phyloP scores from a whole-genome alignment of 2,888 invertebrate genomes.

The Cotesia congregata region DNA sequence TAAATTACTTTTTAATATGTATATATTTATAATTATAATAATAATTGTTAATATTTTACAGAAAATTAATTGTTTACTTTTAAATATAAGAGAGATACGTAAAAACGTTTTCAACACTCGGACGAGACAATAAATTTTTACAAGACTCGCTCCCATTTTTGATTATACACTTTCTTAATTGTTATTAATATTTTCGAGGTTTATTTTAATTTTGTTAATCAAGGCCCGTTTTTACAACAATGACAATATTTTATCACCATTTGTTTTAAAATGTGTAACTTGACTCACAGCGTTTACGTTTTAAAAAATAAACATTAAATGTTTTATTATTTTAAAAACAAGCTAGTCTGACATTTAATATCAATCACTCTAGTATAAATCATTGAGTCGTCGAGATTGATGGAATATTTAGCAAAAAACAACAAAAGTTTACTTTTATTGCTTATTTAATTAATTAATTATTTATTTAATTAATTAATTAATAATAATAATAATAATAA shows the following conservation, averaged over 20 bases:
- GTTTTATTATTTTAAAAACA: neutral
- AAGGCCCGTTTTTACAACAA: conserved; percentile 22
- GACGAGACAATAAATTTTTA: conserved; percentile 40
- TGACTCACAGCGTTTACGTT: neutral
- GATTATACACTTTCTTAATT: conserved; percentile 30
- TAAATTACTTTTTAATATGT: conserved; percentile 31
- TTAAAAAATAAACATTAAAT: neutral
- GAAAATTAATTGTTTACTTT: neutral
- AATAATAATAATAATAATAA: neutral
- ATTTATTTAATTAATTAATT: neutral
- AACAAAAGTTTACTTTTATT: neutral
- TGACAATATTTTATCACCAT: conserved; percentile 22
- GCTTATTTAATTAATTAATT: conserved; percentile 12
- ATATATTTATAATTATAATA: conserved; percentile 14
- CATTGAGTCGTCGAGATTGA: conserved; percentile 20
- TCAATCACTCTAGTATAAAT: conserved; percentile 4
- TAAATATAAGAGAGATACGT: conserved; percentile 22
- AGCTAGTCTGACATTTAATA: neutral
- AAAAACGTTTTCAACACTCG: conserved; percentile 31
- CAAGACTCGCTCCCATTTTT: conserved; percentile 36
- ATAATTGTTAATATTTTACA: conserved; percentile 18
- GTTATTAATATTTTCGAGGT: conserved; percentile 7
- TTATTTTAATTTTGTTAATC: conserved; percentile 11
- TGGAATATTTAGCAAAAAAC: conserved; percentile 20
- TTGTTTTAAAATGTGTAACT: neutral